Evolutionary conservation across 2,113 vertebrate genomes (phyloP), one percentile per base, ranked within the genome.

Genomic region (Eolophus roseicapilla): DNA sequence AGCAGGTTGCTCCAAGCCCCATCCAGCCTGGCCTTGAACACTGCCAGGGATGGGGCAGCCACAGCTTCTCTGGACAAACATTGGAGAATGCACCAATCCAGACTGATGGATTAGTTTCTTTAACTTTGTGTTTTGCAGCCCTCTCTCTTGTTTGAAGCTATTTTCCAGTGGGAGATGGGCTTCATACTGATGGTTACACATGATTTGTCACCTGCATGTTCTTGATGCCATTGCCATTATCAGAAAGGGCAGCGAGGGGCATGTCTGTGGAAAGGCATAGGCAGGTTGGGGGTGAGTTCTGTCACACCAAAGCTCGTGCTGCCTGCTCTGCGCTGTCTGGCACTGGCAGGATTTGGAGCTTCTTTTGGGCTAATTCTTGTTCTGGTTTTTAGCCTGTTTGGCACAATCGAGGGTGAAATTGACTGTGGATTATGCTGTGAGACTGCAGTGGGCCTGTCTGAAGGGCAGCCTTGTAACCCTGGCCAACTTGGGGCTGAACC

Each of bases 71-170:
- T 55, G 29, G 18, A 19, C 53, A 33, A 33, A 33, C 53, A 19
- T 8, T 55, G 67, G 53, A 53, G 47, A 31, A 6, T 4, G 9
- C 25, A 17, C 11, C 18, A 18, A 19, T 49, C 82, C 53, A 35
- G 47, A 57, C 5, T 0, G 0, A 6, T 5, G 12, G 17, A 27
- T 39, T 2, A 29, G 35, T 35, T 71, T 25, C 33, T 52, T 50
- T 77, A 35, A 15, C 5, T 37, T 88, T 84, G 28, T 50, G n/a
- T 47, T 71, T 62, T 68, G 52, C 43, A 71, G 3, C 64, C n/a
- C 21, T 65, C 55, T 49, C 29, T 68, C n/a, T 49, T 68, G 17
- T 19, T 64, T 29, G 25, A 83, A 33, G 50, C 4, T 83, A 33
- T 67, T 83, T 88, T 43, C n/a, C 14, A 20, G 46, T 44, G 31